Evolutionary conservation across 1,140 invertebrate genomes (phyloP), one percentile per base, ranked within the genome.

Genomic region (Octopus sinensis): DNA sequence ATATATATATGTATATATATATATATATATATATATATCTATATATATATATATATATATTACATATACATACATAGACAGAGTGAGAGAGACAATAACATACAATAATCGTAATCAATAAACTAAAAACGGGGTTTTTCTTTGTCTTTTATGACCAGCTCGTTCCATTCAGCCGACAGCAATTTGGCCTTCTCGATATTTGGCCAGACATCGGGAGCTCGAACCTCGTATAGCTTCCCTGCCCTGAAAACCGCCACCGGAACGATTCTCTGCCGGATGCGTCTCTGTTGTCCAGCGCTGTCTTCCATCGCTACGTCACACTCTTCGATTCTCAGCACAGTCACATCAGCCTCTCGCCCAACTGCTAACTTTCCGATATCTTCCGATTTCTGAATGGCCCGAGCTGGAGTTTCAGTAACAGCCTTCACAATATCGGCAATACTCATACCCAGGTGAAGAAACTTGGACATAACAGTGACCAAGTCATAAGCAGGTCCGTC

Each of bases 401-500:
- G 68, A 4, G 89, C 89, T 9, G 89, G 86, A 4, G 80, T 84
- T 53, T 79, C 80, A 4, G 89, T 90, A 12, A 86, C 85, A 9
- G 87, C 84, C 51, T 78, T 80, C 9, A 90, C 84, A 43, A 90
- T 82, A 9, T 88, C 85, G 76, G 77, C 17, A 10, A 90, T 77
- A 3, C 86, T 82, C 89, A 90, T 90, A 4, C 88, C 89, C 53
- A 88, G 68, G 71, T 88, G 86, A n/a, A 87, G 79, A 78, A 90
- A 84, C 81, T 88, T 88, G 0, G 85, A 85, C 89, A 90, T 90
- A 6, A 88, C 86, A 6, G 82, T 84, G 12, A 83, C 71, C 0
- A 90, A 82, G 79, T 89, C 88, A 77, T 90, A 88, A 3, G 84
- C 86, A 9, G 89, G 89, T 5, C 89, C 87, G 52, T 82, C 56